phyloP scores from a whole-genome alignment of 1,140 invertebrate species.

The Rhyzopertha dominica region DNA sequence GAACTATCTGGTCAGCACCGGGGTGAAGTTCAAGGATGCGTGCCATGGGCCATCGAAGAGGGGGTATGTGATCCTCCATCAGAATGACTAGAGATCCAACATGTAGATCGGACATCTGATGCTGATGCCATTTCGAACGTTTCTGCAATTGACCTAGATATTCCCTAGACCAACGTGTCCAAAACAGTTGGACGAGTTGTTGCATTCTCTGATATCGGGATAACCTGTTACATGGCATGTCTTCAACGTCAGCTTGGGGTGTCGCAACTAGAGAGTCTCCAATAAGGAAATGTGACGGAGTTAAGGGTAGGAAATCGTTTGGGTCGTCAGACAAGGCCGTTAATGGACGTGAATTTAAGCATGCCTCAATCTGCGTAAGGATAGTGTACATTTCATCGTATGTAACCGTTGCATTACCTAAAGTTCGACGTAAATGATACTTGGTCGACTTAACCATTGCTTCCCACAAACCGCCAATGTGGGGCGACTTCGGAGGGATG shows the following conservation, averaged over 20 bases:
- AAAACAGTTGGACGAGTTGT: slow-evolving; percentile 1
- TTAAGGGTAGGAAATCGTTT: slow-evolving; percentile 21
- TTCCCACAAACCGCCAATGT: too few species aligned
- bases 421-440: slow-evolving; percentile 27
- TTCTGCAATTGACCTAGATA: too few species aligned
- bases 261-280: slow-evolving; percentile 30
- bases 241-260: slow-evolving; percentile 9
- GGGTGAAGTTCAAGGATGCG: too few species aligned
- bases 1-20: too few species aligned
- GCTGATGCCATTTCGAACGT: too few species aligned
- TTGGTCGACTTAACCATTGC: slow-evolving; percentile 32
- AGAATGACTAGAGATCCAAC: too few species aligned
- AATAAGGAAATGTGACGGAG: slow-evolving; percentile 43
- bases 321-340: slow-evolving; percentile 22
- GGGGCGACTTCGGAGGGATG: too few species aligned
- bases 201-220: not conserved
- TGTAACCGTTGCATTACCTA: slow-evolving; percentile 29
- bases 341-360: slow-evolving; percentile 38
- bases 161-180: too few species aligned
- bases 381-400: slow-evolving; percentile 29
- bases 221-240: not conserved
- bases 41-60: too few species aligned
- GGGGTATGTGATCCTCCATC: too few species aligned
- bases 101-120: too few species aligned
- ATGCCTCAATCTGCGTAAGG: slow-evolving; percentile 26